Evolutionary conservation across 2,888 invertebrate genomes (phyloP), one percentile per base, ranked within the genome.

Genomic region (Acleris emargana): DNA sequence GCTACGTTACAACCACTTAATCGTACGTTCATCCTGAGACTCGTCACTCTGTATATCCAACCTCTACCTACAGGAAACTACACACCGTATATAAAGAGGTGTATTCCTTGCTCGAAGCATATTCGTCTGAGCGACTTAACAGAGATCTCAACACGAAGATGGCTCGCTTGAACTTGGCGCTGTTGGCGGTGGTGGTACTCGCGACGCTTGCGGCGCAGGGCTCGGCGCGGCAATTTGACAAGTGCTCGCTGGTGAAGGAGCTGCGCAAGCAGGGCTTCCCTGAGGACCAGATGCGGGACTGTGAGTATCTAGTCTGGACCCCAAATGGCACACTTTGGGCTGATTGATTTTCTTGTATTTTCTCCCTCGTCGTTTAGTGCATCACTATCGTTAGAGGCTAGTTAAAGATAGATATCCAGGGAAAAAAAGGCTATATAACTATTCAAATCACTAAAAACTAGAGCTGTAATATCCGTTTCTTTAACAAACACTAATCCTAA

Each of bases 221-320:
- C 9, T 45, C 52, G 13, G 62, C 62, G 28, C 53, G 54, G 43
- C 59, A 64, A 43, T 68, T 69, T 60, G 66, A 63, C 51, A 64
- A 68, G 62, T 74, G 74, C 67, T 69, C 67, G 53, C 61, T 74
- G 50, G 73, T 67, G 32, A 63, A 57, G 4, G 73, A 69, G 54
- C 69, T 74, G 42, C 32, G 63, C 51, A 58, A 62, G 4, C 71
- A 71, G 7, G 73, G 72, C 5, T 68, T 72, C 25, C 70, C 71
- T 5, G 58, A 58, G 49, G 55, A 58, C 11, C 62, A 71, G 58
- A 58, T 74, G 49, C 47, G 55, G 11, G 62, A 74, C 55, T 74
- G 74, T 64, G 43, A 59, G 64, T 64, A 64, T 9, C 28, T 7
- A 28, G 28, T 1, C 28, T 28, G 7, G 1, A 28, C 28, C 28